A percentile compares a stretch with the other conserved stretches of the same genome.
Evolutionary conservation across 2,888 invertebrate species (phyloP).

Genomic region (Mycogona germanica): DNA sequence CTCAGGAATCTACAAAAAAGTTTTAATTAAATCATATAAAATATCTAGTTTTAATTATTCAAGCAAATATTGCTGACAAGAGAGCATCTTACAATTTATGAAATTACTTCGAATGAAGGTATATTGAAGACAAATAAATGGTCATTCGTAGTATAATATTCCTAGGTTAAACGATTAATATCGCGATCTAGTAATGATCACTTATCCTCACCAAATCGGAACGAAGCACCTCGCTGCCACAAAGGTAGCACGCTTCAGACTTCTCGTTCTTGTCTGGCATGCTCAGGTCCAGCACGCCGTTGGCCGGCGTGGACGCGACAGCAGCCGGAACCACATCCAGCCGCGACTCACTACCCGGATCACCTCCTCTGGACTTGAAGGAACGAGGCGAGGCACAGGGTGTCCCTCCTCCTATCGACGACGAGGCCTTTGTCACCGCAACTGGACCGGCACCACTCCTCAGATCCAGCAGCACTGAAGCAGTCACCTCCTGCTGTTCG

Average conservation of each 20-base stretch:
- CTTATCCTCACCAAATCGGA: too few relatives aligned
- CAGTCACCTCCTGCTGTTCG: background rate
- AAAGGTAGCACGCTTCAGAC: constrained; percentile 72
- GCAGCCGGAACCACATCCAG: background rate
- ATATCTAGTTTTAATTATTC: too few relatives aligned
- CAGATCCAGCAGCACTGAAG: background rate
- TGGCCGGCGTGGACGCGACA: constrained; percentile 1
- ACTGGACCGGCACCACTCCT: background rate
- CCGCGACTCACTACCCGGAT: background rate
- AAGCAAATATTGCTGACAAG: too few relatives aligned
- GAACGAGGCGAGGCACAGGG: background rate
- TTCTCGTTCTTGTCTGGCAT: constrained; percentile 88
- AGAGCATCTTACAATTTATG: too few relatives aligned
- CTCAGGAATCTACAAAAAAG: too few relatives aligned
- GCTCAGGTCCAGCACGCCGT: constrained; percentile 57
- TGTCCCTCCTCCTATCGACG: constrained; percentile 8
- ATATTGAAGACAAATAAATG: too few relatives aligned
- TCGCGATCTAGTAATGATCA: too few relatives aligned
- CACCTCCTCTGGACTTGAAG: constrained; percentile 10
- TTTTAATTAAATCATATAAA: too few relatives aligned
- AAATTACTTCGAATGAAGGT: too few relatives aligned
- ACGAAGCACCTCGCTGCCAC: constrained; percentile 74
- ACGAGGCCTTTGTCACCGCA: too few relatives aligned
- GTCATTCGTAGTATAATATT: too few relatives aligned
- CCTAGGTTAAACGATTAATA: too few relatives aligned